These are phyloP conservation scores for Epinotia bilunana DNA, from an alignment of 2,888 invertebrate genomes.

Conservation along the genomic window DNA sequence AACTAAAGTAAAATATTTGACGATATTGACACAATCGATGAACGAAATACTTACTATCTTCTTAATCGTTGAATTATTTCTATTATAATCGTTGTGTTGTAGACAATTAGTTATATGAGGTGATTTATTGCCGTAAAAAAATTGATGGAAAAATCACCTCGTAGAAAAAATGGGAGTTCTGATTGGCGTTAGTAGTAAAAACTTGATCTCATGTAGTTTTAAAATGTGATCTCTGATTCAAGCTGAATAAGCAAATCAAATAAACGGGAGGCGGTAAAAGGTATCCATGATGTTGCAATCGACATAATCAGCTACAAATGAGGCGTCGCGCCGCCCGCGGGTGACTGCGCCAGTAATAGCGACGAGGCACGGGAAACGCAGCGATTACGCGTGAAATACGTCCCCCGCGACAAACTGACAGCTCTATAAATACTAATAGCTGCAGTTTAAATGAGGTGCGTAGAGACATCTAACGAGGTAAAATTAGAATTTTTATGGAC, in stretches of 20 bases:
- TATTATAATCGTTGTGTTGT: too few species aligned
- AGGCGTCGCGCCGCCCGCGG: conserved; percentile 10
- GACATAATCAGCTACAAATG: conserved; percentile 30
- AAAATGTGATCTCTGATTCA: too few species aligned
- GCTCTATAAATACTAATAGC: conserved; percentile 28
- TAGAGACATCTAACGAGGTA: background rate
- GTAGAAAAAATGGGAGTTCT: too few species aligned
- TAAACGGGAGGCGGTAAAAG: too few species aligned
- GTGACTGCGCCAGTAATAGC: conserved; percentile 15
- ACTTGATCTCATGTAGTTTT: too few species aligned
- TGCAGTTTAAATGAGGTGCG: conserved; percentile 10
- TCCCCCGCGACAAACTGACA: conserved; percentile 14
- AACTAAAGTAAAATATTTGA: background rate
- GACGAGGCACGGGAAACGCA: conserved; percentile 8
- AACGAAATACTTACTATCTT: background rate
- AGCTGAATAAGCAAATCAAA: too few species aligned
- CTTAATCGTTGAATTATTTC: background rate
- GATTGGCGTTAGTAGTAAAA: too few species aligned
- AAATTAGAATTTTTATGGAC: conserved; percentile 17
- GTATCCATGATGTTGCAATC: background rate
- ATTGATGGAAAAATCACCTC: too few species aligned
- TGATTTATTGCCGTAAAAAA: too few species aligned
- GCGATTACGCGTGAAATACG: background rate
- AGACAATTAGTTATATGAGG: too few species aligned
- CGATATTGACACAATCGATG: background rate